Evolutionary conservation across 2,888 invertebrate genomes (phyloP), one percentile per base, ranked within the genome.

Genomic region (Shargacucullia verbasci): DNA sequence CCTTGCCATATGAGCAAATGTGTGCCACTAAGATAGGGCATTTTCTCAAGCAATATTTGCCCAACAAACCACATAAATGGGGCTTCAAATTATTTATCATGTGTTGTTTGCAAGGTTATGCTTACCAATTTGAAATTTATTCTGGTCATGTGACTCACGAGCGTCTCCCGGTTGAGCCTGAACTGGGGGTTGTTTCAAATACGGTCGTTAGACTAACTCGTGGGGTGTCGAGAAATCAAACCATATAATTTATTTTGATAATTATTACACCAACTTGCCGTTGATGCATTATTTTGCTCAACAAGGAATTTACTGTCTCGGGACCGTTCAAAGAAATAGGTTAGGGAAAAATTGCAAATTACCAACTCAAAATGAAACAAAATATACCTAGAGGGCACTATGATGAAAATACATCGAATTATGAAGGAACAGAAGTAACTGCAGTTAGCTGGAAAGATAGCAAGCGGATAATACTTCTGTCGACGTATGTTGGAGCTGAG

Each of bases 1-100:
- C n/a, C n/a, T n/a, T n/a, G n/a, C n/a, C 7, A 27, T 3, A 27
- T 27, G 27, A 27, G 13, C 73, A 76, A 46, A 71, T 66, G 65
- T 73, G 80, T 61, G 47, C 79, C 6, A 83, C 79, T 13, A 85
- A 83, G 72, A 59, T 73, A 11, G 55, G 70, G 3, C 73, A 78
- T 49, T 76, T 65, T 43, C 44, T 82, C 52, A 81, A 80, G 60
- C 78, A 82, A 35, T 82, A 80, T 55, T 49, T 79, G 37, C 77
- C 79, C 11, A 76, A 66, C 10, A 81, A 83, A 64, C 79, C 79
- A 41, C 76, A 81, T 48, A 78, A 82, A 67, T 83, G 78, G 76
- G 79, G 77, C 6, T 79, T 70, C 57, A 81, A 81, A 67, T 46
- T 79, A 0, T 81, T 71, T 76, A 69, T 64, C 0, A 44, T 64